Conservation (phyloP, 1,140 invertebrate genomes). For the Thalassaphorura encarpata region DNA sequence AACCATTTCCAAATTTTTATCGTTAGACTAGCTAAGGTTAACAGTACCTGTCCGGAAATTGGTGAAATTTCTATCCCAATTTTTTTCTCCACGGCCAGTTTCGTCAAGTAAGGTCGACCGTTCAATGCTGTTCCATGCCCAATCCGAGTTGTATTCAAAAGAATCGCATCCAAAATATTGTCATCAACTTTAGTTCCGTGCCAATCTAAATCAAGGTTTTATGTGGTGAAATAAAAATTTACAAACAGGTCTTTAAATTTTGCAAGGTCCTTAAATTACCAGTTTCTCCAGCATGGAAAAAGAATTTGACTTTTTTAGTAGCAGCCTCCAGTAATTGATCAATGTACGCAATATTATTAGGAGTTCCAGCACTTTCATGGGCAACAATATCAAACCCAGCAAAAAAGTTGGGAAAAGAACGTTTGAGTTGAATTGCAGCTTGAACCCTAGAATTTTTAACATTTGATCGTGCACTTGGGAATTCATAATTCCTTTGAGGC, state of each 20-base stretch:
- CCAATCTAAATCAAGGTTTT: conserved; percentile 41
- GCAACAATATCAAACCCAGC: conserved; percentile 51
- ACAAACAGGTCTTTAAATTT: not conserved
- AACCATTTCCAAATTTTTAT: not conserved
- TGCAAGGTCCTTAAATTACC: too few species aligned
- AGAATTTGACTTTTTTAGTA: conserved; percentile 45
- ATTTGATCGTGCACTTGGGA: not conserved
- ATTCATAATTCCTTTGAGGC: not conserved
- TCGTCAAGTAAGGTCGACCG: conserved; percentile 60
- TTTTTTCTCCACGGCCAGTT: conserved; percentile 47
- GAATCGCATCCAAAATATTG: conserved; percentile 66
- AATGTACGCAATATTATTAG: not conserved
- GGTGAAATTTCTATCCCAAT: conserved; percentile 73
- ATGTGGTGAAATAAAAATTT: not conserved
- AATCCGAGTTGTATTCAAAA: conserved; percentile 60
- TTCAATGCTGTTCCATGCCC: conserved; percentile 58
- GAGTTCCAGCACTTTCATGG: not conserved
- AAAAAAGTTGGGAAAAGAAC: conserved; percentile 44
- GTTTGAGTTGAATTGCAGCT: conserved; percentile 5
- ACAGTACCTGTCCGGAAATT: conserved; percentile 47
- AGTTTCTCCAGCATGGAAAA: conserved; percentile 74
- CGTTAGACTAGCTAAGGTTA: not conserved
- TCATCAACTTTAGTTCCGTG: conserved; percentile 44
- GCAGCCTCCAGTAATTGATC: not conserved
- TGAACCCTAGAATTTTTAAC: not conserved